Conservation (phyloP, 2,888 invertebrate species). For the Cylloceria caligata region DNA sequence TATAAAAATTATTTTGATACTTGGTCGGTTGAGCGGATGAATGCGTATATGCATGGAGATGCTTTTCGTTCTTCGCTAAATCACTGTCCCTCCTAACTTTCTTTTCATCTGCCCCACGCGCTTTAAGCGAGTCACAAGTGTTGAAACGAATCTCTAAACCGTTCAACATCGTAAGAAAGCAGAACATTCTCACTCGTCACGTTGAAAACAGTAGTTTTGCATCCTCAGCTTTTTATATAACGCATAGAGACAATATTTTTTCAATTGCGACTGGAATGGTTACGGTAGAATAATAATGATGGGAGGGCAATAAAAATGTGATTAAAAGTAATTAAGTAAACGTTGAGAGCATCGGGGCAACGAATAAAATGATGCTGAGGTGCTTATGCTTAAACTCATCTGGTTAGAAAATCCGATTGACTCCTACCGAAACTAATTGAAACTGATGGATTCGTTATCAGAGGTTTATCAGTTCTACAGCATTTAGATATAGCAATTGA, state of each 20-base stretch:
- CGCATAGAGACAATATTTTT: background rate
- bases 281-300: conserved; percentile 13
- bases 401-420: no score
- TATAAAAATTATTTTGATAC: no score
- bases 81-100: background rate
- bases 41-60: no score
- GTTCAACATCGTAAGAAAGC: conserved; percentile 71
- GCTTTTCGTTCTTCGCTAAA: no score
- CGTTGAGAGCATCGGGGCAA: background rate
- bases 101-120: conserved; percentile 1
- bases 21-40: no score
- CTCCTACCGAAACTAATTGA: no score
- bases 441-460: no score
- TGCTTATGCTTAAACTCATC: background rate
- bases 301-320: background rate
- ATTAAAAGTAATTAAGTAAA: background rate
- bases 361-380: background rate
- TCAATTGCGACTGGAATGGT: conserved; percentile 7
- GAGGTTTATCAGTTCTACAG: no score
- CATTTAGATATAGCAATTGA: no score
- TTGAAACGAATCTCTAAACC: conserved; percentile 68
- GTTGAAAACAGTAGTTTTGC: conserved; percentile 28
- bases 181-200: conserved; percentile 63
- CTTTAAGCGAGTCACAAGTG: conserved; percentile 25
- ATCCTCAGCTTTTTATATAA: conserved; percentile 11